Evolutionary conservation across 2,888 invertebrate genomes (phyloP), one percentile per base, ranked within the genome.

Genomic region (Barypeithes pellucidus): DNA sequence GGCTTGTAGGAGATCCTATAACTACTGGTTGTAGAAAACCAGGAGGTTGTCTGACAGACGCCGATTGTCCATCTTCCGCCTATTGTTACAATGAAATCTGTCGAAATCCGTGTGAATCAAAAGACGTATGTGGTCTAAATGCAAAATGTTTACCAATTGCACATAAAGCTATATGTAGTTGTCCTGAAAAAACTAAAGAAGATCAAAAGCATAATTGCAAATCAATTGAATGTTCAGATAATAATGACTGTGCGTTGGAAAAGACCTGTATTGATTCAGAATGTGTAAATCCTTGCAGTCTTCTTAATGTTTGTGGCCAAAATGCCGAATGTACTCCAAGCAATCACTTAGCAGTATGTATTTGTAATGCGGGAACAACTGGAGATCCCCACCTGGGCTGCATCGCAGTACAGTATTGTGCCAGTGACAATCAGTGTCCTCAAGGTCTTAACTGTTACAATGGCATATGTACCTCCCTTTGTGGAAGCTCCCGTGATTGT

Each of bases 341-440:
- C 77, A 94, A 94, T 84, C 96, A 96, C 81, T 90, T 93, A 59
- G 94, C 94, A 0, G 88, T 94, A 41, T 97, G 97, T 82, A 89
- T 91, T n/a, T 97, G 97, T 83, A 89, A 92, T 79, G 89, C 94
- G 22, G 96, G 96, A 52, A 93, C 91, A 76, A 95, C 95, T 0
- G 96, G 96, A 24, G 94, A 96, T 86, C 94, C 96, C 11, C 92
- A 93, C 73, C 88, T 95, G 75, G 96, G 96, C 12, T 96, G 96
- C 82, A 91, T 94, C 24, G 89, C 92, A 1, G 89, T 96, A 62
- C 94, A 95, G 80, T 95, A 94, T 81, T 97, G 97, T 81, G 91
- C 91, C 59, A 89, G 89, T 67, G 95, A 96, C 77, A 89, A 88
- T 45, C 94, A 95, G 82, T 97, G 97, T 83, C 91, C 95, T 0